Evolutionary conservation across 92 coral and sea anemone genomes (phyloP).

Genomic region (Zoanthus sociatus): DNA sequence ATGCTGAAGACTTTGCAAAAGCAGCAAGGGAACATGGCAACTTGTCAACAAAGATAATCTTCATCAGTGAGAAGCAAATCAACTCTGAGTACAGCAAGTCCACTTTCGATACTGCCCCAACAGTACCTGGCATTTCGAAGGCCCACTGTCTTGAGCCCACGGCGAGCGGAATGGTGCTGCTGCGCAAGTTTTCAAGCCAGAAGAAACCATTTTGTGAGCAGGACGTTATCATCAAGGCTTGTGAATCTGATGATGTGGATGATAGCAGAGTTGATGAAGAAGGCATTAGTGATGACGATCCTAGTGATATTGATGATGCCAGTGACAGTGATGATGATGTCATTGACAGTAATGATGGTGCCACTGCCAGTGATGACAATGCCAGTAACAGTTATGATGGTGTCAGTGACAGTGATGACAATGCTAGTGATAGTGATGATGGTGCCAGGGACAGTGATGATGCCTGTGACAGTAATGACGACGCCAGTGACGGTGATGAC

Average conservation of each 20-base stretch:
- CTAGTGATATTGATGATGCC: background rate
- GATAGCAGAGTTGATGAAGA: background rate
- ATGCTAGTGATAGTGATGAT: background rate
- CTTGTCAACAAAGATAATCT: constrained; percentile 3
- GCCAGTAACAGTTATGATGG: background rate
- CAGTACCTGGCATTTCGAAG: constrained; percentile 5
- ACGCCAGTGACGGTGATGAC: background rate
- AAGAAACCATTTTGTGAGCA: background rate
- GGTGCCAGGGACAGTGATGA: background rate
- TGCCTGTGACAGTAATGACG: background rate
- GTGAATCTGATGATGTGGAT: background rate
- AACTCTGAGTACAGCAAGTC: background rate
- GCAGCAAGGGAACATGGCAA: constrained; percentile 6
- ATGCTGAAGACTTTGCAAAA: constrained; percentile 1
- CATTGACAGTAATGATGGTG: background rate
- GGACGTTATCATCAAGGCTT: background rate
- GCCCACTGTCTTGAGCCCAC: constrained; percentile 24
- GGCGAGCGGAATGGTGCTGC: background rate
- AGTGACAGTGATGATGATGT: background rate
- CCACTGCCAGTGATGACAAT: background rate
- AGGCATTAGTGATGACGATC: background rate
- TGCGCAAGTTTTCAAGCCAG: background rate
- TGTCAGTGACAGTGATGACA: background rate
- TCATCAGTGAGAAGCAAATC: background rate
- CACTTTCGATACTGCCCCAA: background rate